Conservation (phyloP, 2,797 vertebrate species). For the Sarcophilus harrisii region DNA sequence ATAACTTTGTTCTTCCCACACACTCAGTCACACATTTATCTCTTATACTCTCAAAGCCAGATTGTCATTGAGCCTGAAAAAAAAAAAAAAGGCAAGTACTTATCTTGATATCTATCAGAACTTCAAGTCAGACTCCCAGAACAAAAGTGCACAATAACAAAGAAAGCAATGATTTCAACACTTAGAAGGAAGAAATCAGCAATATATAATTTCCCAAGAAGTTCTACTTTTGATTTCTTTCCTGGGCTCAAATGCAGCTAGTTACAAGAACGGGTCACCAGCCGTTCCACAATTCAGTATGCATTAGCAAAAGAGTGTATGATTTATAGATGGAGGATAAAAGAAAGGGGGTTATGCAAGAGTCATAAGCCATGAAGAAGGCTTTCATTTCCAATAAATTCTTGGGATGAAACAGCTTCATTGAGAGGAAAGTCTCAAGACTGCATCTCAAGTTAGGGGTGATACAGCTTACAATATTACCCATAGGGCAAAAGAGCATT, state of each 20-base stretch:
- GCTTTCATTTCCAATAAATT: not conserved
- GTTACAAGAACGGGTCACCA: slow-evolving; percentile 50
- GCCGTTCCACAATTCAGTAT: not conserved
- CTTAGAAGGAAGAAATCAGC: slow-evolving; percentile 20
- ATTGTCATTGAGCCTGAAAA: slow-evolving; percentile 58
- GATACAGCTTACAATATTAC: not conserved
- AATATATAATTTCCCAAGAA: slow-evolving; percentile 11
- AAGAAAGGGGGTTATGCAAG: not conserved
- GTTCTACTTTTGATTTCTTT: slow-evolving; percentile 49
- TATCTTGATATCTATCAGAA: slow-evolving; percentile 71
- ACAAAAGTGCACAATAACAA: slow-evolving; percentile 66
- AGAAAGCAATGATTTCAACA: slow-evolving; percentile 62
- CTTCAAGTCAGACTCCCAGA: slow-evolving; percentile 71
- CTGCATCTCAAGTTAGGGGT: not conserved
- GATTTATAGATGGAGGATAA: not conserved
- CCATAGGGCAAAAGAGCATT: not conserved
- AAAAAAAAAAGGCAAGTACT: slow-evolving; percentile 43
- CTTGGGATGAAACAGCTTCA: not conserved
- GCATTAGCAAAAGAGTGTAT: not conserved
- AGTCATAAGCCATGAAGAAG: not conserved
- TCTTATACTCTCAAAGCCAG: slow-evolving; percentile 72
- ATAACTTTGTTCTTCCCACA: slow-evolving; percentile 3
- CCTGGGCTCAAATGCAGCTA: not conserved
- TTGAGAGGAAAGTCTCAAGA: not conserved
- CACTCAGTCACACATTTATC: slow-evolving; percentile 62